These are phyloP conservation scores for Thryonomys swinderianus DNA, from an alignment of 2,113 vertebrate genomes.

Conservation along the genomic window DNA sequence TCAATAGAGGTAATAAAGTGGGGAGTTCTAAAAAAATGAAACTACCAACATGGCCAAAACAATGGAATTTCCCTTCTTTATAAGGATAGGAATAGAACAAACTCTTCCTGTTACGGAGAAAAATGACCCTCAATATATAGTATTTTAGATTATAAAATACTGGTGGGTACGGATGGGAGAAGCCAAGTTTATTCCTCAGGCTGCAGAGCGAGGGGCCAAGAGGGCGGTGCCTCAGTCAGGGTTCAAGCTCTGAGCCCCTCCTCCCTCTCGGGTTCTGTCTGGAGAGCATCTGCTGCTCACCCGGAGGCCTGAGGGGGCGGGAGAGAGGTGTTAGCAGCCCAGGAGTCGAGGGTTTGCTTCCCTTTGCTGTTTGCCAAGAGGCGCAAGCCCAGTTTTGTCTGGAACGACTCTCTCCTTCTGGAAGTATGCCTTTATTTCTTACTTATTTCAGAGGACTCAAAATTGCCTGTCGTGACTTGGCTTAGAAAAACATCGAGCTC, in stretches of 20 bases:
- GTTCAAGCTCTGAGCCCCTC: background rate
- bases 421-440: slow-evolving; percentile 32
- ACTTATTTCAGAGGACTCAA: slow-evolving; percentile 42
- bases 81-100: slow-evolving; percentile 22
- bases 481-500: slow-evolving; percentile 25
- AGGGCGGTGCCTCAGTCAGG: no score
- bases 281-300: background rate
- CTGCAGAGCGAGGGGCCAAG: background rate
- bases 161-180: background rate
- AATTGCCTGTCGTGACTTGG: background rate
- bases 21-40: background rate
- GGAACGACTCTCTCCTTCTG: background rate
- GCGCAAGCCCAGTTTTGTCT: background rate
- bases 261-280: background rate
- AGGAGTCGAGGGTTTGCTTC: background rate
- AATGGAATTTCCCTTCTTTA: background rate
- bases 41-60: background rate
- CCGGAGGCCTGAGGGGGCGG: background rate
- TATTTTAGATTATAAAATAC: background rate
- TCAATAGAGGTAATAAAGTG: background rate
- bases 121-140: background rate
- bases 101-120: background rate
- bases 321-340: background rate
- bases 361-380: background rate
- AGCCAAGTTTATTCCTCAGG: background rate